Base-by-base conservation (phyloP, 2,797 vertebrate species). In the Ctenopoma kingsleyae region DNA sequence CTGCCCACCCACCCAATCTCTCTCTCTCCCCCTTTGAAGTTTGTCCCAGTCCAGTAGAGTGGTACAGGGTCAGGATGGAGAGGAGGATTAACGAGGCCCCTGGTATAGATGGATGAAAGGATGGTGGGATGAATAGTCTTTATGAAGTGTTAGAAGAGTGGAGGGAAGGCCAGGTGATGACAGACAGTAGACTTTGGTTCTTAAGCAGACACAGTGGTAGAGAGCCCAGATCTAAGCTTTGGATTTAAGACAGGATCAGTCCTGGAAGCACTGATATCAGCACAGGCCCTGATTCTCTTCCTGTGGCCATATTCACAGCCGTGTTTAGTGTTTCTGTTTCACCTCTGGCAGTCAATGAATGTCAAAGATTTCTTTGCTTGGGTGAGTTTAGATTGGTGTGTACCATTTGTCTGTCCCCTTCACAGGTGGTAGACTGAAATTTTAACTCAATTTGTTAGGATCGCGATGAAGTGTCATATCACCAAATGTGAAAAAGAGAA, bases 81-180 rank as follows among this genome's bases (percentile, higher is more conserved):
- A 87, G 88, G 88, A 72, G 91, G 91, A 90, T 92, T 93, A 93
- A 91, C 89, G 76, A 91, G 92, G 85, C 83, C 85, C 62, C 88
- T 63, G 81, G 84, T 89, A 90, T 84, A 87, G 84, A 81, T 32
- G 69, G 87, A 93, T 92, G 89, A 93, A 93, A 93, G 89, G 85
- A 84, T 75, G 82, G 85, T 55, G 78, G 89, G 89, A 92, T 92
- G 90, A 91, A 93, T 91, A 88, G 89, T 87, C 91, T 92, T 91
- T 89, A 90, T 91, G 87, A 88, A 91, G 87, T 86, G 90, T 89
- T 83, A 81, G 90, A 87, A 83, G 86, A 89, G 85, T 84, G 86
- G 80, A 74, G 78, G 62, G 74, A 59, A 78, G 86, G 82, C 85
- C 86, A 91, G 90, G 90, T 92, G 90, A 91, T 78, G 85, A 86